Base-by-base conservation (phyloP, 2,797 vertebrate genomes). In the Arnoldichthys spilopterus region DNA sequence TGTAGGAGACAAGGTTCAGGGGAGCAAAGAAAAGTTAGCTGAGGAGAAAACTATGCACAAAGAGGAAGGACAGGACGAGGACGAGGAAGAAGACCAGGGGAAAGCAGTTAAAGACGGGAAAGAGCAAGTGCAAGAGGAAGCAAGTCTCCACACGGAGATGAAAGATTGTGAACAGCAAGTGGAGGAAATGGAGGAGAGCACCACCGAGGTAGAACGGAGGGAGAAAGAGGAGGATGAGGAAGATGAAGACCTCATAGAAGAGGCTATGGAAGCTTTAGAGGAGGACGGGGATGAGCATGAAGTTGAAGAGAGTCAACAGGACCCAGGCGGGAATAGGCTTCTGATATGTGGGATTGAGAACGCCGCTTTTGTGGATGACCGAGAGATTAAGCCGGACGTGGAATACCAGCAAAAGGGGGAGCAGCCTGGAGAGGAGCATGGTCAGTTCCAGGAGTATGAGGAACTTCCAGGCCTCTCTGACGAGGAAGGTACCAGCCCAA, bases 381-480 rank as follows among this genome's bases (percentile, higher is more conserved):
- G 87, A 81, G 90, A 92, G 45, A 83, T 34, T 47, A 78, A 83
- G 62, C 61, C 83, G 40, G 93, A 94, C 5, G 26, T 84, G 49
- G 91, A 87, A 83, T 86, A 80, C 79, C 83, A 74, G 56, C 85
- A 86, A 76, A 84, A 85, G 49, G 86, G 6, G 51, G 76, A 77
- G 56, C 61, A 81, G 15, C 34, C 32, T 47, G 34, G 20, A 34
- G 13, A 49, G 47, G 79, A 24, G 16, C 61, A 16, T 28, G 47
- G 61, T 70, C 67, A 67, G 76, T 84, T 24, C 9, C 77, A 18
- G 59, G 82, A 84, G 80, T 96, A 89, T 84, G 90, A 92, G 62
- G 95, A 98, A 85, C 77, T 96, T 84, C 91, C 94, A 82, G 93
- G 94, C 54, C 90, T 94, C 66, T 87, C 91, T 9, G 91, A 95